phyloP scores from a whole-genome alignment of 35 echinoderm and acorn worm species.

The Strongylocentrotus purpuratus region DNA sequence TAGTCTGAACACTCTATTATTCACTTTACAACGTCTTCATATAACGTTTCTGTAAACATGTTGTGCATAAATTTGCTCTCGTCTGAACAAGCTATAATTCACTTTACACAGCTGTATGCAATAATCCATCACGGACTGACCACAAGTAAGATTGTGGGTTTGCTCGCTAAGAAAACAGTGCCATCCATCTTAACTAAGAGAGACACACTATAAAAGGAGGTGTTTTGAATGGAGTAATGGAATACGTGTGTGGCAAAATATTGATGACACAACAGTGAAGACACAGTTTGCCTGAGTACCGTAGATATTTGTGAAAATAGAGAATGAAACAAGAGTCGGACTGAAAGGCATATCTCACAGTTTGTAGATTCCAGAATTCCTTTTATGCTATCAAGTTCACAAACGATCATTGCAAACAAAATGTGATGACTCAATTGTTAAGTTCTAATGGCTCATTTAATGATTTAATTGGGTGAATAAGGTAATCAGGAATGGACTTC shows the following conservation, averaged over 20 bases:
- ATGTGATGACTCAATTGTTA: too few species aligned
- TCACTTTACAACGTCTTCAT: conserved; percentile 18
- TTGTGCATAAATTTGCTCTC: too few species aligned
- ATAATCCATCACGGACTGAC: neutral
- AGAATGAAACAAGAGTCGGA: too few species aligned
- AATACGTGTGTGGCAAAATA: neutral
- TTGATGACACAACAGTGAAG: neutral
- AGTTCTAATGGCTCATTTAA: too few species aligned
- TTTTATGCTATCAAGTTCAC: too few species aligned
- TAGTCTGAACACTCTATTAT: neutral
- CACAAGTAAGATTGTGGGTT: neutral
- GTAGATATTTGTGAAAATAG: too few species aligned
- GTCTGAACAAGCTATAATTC: neutral
- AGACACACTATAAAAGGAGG: neutral
- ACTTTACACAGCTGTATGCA: neutral
- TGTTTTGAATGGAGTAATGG: neutral
- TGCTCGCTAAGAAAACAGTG: neutral
- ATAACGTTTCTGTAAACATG: too few species aligned
- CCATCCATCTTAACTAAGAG: neutral
- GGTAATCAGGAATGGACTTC: too few species aligned
- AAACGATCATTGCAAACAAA: too few species aligned
- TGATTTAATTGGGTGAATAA: too few species aligned
- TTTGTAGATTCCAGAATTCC: too few species aligned
- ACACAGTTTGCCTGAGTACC: neutral
- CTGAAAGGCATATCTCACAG: too few species aligned